Percentiles rank a stretch among this genome's conserved stretches.
phyloP scores from a whole-genome alignment of 1,140 invertebrate species.

The Caenorhabditis briggsae region DNA sequence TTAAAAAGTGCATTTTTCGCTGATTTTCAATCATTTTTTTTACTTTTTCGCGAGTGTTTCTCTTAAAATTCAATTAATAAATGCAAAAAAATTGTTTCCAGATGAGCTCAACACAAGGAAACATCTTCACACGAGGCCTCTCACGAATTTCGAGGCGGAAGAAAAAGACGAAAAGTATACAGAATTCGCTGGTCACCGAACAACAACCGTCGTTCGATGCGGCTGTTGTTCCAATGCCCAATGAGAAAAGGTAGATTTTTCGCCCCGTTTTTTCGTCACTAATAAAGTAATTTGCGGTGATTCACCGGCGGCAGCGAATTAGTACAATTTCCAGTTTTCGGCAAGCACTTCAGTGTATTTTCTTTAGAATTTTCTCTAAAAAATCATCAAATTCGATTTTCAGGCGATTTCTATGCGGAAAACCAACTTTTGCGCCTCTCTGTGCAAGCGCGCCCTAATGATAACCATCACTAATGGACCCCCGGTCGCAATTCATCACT shows the following conservation, averaged over 20 bases:
- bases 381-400: too few relatives aligned
- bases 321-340: too few relatives aligned
- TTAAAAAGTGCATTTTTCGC: neutral
- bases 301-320: neutral
- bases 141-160: slow-evolving; percentile 26
- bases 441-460: slow-evolving; percentile 8
- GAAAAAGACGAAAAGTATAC: slow-evolving; percentile 27
- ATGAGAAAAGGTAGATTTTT: slow-evolving; percentile 14
- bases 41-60: neutral
- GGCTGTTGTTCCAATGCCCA: slow-evolving; percentile 18
- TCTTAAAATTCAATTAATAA: neutral
- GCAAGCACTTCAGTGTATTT: too few relatives aligned
- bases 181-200: slow-evolving; percentile 7
- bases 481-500: slow-evolving; percentile 2
- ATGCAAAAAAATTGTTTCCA: neutral
- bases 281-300: slow-evolving; percentile 4
- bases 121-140: slow-evolving; percentile 5
- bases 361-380: too few relatives aligned
- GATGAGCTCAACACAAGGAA: slow-evolving; percentile 35
- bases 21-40: neutral
- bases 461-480: neutral
- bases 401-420: neutral
- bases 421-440: neutral
- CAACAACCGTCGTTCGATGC: slow-evolving; percentile 25
- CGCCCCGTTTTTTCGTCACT: neutral